Evolutionary conservation across 2,113 vertebrate species (phyloP), one percentile per base, ranked within the genome.

Genomic region (Entelurus aequoreus): DNA sequence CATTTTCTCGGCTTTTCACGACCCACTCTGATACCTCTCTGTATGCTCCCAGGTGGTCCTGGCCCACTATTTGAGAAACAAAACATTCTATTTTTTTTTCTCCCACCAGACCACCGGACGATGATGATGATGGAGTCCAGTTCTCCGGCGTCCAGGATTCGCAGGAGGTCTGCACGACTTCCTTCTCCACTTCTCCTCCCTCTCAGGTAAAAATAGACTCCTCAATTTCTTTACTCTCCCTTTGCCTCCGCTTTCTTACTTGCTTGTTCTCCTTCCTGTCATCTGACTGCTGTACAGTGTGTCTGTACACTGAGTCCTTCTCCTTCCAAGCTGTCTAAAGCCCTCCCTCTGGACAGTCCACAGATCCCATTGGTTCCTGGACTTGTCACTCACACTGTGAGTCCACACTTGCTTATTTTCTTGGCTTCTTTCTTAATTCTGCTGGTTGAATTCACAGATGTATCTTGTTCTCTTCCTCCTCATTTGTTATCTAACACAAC

Each of bases 121-220:
- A 96, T 21, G 96, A 98, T 28, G 28, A 96, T 15, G 90, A 92
- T 3, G 90, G 85, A 46, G 88, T 87, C 13, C 71, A 78, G 0
- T 94, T 93, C 49, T 87, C 88, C 19, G 93, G 93, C 6, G 94
- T 96, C 65, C 96, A 98, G 83, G 97, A 98, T 47, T 99, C 96
- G 2, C 97, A 99, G 81, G 96, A 99, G 89, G 94, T 95, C 72
- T 98, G 95, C 76, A 94, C 96, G 74, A 97, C 96, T 3, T 99
- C 96, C 53, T 99, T 99, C 89, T 99, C 97, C 80, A 99, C 96
- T 65, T 99, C 97, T 10, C 97, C 97, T 66, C 95, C 97, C 40
- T 97, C 97, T 64, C 97, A 99, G 93, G 97, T 98, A 71, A 36
- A 37, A 62, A 0, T 5, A 42, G 7, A 4, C 11, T 3, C 7